Percentiles rank a stretch among this genome's conserved stretches.
These are phyloP conservation scores for Alligator mississippiensis DNA, from an alignment of 2,113 vertebrate species.

Conservation along the genomic window DNA sequence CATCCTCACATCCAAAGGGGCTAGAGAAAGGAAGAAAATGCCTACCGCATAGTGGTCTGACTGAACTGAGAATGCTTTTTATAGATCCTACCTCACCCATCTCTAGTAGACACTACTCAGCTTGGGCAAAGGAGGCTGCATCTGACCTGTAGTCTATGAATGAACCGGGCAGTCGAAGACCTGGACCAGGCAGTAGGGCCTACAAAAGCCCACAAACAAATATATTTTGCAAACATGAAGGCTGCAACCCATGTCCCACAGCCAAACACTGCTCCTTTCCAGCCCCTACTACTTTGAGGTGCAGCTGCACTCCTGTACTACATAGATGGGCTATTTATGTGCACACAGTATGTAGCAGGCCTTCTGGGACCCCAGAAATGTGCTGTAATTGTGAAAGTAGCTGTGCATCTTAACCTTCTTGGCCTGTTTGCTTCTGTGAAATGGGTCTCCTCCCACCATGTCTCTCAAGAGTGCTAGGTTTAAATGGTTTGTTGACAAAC, in stretches of 20 bases:
- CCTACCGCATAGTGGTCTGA: no score
- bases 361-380: background rate
- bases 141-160: no score
- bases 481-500: background rate
- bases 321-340: background rate
- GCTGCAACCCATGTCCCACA: no score
- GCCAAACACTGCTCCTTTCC: no score
- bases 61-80: no score
- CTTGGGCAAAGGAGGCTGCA: no score
- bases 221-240: background rate
- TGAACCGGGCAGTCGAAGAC: no score
- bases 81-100: no score
- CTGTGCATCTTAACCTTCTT: background rate
- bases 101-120: no score
- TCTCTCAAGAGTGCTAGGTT: background rate
- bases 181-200: background rate
- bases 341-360: background rate
- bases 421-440: background rate
- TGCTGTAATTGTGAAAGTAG: fast-evolving
- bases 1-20: background rate
- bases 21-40: no score
- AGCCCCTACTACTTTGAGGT: no score
- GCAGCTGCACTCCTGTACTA: background rate
- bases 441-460: background rate
- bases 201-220: background rate